Evolutionary conservation across 2,888 invertebrate species (phyloP), one percentile per base, ranked within the genome.

Genomic region (Drosophila longiperda): DNA sequence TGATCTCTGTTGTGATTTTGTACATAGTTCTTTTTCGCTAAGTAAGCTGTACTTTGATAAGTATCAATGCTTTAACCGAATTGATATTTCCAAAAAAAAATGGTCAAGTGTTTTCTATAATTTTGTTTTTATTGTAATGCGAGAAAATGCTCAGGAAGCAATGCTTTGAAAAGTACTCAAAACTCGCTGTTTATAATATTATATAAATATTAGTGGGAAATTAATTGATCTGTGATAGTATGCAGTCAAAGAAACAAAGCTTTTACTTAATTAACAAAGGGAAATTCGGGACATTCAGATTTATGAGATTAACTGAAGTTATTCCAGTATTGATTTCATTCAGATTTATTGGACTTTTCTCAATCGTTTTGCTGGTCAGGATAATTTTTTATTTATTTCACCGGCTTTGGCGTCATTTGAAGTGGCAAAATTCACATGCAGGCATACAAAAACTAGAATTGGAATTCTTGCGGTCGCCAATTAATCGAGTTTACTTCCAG

Each of bases 361-460:
- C 32, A 36, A 33, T 54, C 49, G 34, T 5, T 5, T 52, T 23
- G 15, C 11, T 3, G 7, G 23, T n/a, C 12, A 36, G 61, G 38
- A 66, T 53, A 68, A 29, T 29, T 29, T 29, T 29, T 26, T 42
- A 68, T 77, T 60, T 63, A 65, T 34, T 36, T 48, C 52, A 66
- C 45, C 42, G 45, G 63, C 71, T 52, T 23, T 38, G 36, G 3
- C 72, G 59, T 63, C 57, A 70, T 70, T 75, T 67, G 60, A 80
- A 78, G 70, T 67, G 66, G 48, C 80, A 87, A 84, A 86, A 86
- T 81, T 73, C 67, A 79, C 76, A 68, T 67, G 64, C 65, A 61
- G 69, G 42, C 55, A 48, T 29, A 38, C n/a, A 23, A 29, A 32
- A 3, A 53, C 42, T 17, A 45, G 59, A 68, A 75, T 71, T 70